Percentiles rank a stretch among this genome's conserved stretches.
These are phyloP conservation scores for Geotrypetes seraphini DNA, from an alignment of 2,797 vertebrate genomes.

Conservation along the genomic window DNA sequence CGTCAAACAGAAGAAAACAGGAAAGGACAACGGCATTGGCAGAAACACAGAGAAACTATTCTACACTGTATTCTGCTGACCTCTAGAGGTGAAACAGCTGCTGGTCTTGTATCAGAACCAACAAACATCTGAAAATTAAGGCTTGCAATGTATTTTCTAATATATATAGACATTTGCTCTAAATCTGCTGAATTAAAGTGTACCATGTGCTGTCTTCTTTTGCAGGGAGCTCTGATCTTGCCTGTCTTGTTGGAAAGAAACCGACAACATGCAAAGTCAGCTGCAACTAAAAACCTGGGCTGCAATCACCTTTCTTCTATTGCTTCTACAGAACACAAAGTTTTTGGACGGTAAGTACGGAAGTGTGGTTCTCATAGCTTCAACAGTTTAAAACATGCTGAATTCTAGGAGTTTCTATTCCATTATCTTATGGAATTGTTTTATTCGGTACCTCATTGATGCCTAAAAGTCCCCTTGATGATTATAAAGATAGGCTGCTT, in stretches of 20 bases:
- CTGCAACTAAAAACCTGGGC: too few species aligned
- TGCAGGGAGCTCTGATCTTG: conserved; percentile 36
- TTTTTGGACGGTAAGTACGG: conserved; percentile 36
- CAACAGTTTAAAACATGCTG: conserved; percentile 6
- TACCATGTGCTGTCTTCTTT: conserved; percentile 17
- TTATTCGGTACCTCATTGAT: too few species aligned
- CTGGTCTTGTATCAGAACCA: too few species aligned
- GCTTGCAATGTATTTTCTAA: conserved; percentile 20
- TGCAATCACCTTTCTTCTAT: conserved; percentile 17
- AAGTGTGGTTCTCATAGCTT: background rate
- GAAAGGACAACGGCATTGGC: background rate
- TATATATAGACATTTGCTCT: conserved; percentile 10
- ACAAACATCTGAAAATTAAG: too few species aligned
- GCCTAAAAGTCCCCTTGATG: too few species aligned
- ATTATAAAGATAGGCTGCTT: too few species aligned
- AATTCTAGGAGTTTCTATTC: too few species aligned
- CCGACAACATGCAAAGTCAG: conserved; percentile 32
- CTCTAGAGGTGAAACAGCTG: conserved; percentile 23
- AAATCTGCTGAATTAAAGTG: conserved; percentile 2
- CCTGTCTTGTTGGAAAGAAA: conserved; percentile 1
- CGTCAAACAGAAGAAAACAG: too few species aligned
- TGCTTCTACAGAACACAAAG: conserved; percentile 24
- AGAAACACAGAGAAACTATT: too few species aligned
- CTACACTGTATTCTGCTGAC: conserved; percentile 15
- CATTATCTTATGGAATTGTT: too few species aligned